These are phyloP conservation scores for Agrochola litura DNA, from an alignment of 2,888 invertebrate genomes.

Conservation along the genomic window DNA sequence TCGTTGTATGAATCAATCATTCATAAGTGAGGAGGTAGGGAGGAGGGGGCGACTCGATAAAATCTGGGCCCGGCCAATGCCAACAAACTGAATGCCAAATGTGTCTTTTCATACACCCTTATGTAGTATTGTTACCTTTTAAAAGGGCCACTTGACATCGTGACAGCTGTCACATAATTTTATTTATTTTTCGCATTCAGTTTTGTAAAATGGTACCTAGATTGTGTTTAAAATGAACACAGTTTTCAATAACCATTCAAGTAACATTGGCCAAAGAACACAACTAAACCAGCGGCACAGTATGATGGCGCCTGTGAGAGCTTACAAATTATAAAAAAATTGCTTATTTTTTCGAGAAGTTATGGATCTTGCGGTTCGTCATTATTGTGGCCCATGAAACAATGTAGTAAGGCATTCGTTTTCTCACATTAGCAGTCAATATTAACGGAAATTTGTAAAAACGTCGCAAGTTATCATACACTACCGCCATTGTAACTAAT, in stretches of 20 bases:
- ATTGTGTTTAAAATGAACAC: neutral
- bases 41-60: conserved; percentile 36
- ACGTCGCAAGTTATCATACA: neutral
- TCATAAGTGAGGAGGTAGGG: conserved; percentile 39
- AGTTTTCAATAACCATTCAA: neutral
- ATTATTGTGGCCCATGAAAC: no score
- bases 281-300: neutral
- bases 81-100: conserved; percentile 56
- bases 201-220: neutral
- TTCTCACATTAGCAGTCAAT: neutral
- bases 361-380: neutral
- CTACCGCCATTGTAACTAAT: neutral
- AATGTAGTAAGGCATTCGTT: no score
- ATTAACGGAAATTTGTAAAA: no score
- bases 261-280: neutral
- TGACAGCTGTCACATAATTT: neutral
- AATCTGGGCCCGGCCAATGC: conserved; percentile 48
- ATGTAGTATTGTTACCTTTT: conserved; percentile 19
- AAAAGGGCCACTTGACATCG: conserved; percentile 15
- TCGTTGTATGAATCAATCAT: conserved; percentile 61
- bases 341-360: neutral
- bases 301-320: neutral
- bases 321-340: neutral
- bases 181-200: neutral
- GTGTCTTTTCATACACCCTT: conserved; percentile 51